Percentiles rank a stretch among this genome's conserved stretches.
Conservation (phyloP, 2,888 invertebrate species). For the Microchrysa polita region DNA sequence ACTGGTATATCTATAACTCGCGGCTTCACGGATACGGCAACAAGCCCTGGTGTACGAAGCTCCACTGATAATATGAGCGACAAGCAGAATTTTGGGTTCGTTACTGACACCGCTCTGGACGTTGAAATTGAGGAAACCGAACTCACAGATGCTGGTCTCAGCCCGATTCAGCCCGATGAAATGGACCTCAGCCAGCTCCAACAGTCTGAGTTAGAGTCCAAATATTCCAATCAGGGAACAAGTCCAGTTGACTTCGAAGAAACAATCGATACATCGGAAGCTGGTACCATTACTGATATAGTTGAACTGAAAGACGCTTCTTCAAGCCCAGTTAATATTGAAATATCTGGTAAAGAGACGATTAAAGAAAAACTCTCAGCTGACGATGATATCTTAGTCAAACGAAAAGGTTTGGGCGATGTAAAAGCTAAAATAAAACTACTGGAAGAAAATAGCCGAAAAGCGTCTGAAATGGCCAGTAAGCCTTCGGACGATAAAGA, state of each 20-base stretch:
- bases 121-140: constrained; percentile 66
- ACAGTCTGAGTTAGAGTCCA: constrained; percentile 61
- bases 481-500: constrained; percentile 56
- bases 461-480: constrained; percentile 57
- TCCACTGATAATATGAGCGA: constrained; percentile 55
- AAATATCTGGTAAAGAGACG: constrained; percentile 45
- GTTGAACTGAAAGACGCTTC: constrained; percentile 67
- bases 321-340: constrained; percentile 66
- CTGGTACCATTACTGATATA: constrained; percentile 66
- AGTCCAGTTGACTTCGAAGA: constrained; percentile 67
- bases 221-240: constrained; percentile 65
- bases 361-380: constrained; percentile 53
- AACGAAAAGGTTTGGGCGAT: constrained; percentile 65
- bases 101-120: constrained; percentile 65
- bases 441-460: constrained; percentile 66
- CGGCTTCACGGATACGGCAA: constrained; percentile 65
- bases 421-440: constrained; percentile 68
- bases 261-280: constrained; percentile 66
- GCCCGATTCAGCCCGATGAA: constrained; percentile 68
- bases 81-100: constrained; percentile 57
- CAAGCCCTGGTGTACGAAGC: constrained; percentile 64
- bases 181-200: constrained; percentile 59
- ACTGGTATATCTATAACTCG: constrained; percentile 68
- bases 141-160: constrained; percentile 68
- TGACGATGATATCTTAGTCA: constrained; percentile 61